Evolutionary conservation across 2,888 invertebrate genomes (phyloP).

Genomic region (Oscheius sp.): DNA sequence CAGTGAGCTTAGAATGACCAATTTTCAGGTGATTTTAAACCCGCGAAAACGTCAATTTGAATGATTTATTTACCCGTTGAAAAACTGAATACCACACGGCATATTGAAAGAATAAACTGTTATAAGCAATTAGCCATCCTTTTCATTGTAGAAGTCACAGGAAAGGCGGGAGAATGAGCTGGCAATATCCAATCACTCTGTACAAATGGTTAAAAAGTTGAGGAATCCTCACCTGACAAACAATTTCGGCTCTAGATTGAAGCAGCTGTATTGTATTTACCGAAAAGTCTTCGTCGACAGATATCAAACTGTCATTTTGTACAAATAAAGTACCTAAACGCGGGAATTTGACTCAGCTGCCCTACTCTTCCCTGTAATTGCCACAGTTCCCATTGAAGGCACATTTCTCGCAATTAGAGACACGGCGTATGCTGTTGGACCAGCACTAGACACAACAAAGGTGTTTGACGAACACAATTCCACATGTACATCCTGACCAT

Average conservation of each 20-base stretch:
- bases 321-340: constrained; percentile 45
- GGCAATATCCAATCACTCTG: constrained; percentile 55
- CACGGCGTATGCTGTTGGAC: constrained; percentile 51
- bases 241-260: constrained; percentile 46
- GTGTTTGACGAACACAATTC: constrained; percentile 54
- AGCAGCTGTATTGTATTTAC: constrained; percentile 42
- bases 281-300: constrained; percentile 42
- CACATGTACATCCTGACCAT: constrained; percentile 36
- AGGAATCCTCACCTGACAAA: constrained; percentile 42
- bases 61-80: constrained; percentile 11
- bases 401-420: constrained; percentile 53
- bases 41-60: not conserved
- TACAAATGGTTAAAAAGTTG: not conserved
- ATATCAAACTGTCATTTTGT: constrained; percentile 45
- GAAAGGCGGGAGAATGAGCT: constrained; percentile 49
- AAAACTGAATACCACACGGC: constrained; percentile 9
- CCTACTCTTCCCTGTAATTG: constrained; percentile 43
- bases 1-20: not conserved
- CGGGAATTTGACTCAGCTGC: too few species aligned
- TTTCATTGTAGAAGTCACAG: constrained; percentile 39
- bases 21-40: constrained; percentile 26
- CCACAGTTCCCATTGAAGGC: constrained; percentile 56
- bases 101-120: not conserved
- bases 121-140: constrained; percentile 27
- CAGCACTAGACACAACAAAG: constrained; percentile 48